These are phyloP conservation scores for Eupithecia inturbata DNA, from an alignment of 2,888 invertebrate genomes.

Conservation along the genomic window DNA sequence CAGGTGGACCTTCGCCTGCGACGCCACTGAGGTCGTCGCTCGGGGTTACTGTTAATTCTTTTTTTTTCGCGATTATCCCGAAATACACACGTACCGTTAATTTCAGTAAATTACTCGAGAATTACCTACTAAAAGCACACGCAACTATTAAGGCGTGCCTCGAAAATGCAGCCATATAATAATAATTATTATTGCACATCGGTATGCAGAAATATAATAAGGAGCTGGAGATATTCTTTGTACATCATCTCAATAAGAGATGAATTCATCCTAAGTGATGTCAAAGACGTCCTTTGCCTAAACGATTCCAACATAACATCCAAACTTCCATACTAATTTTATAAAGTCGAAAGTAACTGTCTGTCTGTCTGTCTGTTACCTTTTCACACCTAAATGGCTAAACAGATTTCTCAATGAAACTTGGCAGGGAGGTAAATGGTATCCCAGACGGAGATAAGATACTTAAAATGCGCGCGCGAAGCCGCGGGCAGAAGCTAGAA, in stretches of 20 bases:
- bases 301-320: neutral
- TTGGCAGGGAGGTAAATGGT: no score
- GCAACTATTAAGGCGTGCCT: constrained; percentile 50
- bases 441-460: no score
- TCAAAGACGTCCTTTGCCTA: neutral
- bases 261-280: neutral
- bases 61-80: constrained; percentile 15
- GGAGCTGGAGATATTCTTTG: constrained; percentile 2
- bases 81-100: constrained; percentile 50
- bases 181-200: constrained; percentile 65
- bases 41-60: neutral
- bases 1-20: neutral
- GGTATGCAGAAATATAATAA: constrained; percentile 59
- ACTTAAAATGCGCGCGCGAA: no score
- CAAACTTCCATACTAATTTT: no score
- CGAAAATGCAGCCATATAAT: constrained; percentile 61
- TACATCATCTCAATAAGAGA: neutral
- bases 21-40: neutral
- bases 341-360: no score
- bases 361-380: no score
- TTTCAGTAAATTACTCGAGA: constrained; percentile 58
- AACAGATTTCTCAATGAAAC: no score
- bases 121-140: constrained; percentile 41
- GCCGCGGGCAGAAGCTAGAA: no score
- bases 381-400: no score